Evolutionary conservation across 35 echinoderm and acorn worm species (phyloP), one percentile per base, ranked within the genome.

Genomic region (Hemicentrotus pulcherrimus): DNA sequence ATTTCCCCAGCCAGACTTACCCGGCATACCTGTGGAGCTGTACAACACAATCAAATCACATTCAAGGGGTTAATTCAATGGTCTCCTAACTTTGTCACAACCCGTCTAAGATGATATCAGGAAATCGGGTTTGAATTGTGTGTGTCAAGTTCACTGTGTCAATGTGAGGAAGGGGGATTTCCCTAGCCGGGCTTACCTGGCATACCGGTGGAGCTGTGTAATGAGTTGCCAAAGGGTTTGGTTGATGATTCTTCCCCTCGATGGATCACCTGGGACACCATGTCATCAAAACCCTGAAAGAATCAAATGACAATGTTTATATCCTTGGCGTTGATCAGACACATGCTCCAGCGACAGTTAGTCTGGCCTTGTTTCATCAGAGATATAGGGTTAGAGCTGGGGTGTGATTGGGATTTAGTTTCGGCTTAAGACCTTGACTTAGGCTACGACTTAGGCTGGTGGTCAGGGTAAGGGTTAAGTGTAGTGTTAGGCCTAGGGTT

Each of bases 161-260:
- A 6, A 78, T 28, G 8, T 28, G 24, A 28, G 19, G 22, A 70
- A 78, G 28, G 65, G 65, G 65, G 22, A 78, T 78, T 78, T 78
- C 65, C 65, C 65, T 8, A 78, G 5, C 7, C 24, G 47, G 41
- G 28, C 88, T 91, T 32, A 96, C 96, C 96, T 95, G 94, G 55
- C 50, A 90, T 41, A 88, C 85, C 86, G 18, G 94, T 91, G 78
- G 94, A 95, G 46, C 96, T 96, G 46, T 91, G 94, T 18, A 96
- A 85, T 60, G 94, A 96, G 60, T 61, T 89, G 47, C 96, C 96
- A 48, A 94, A 96, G 16, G 60, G 96, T 55, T 71, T 91, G 59
- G 28, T 55, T 95, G 94, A 28, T 30, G 24, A 78, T 28, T 78
- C 65, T 78, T 78, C 65, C 85, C 94, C 46, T 94, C 60, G 30